Evolutionary conservation across 2,113 vertebrate species (phyloP).

Genomic region (Tautogolabrus adspersus): DNA sequence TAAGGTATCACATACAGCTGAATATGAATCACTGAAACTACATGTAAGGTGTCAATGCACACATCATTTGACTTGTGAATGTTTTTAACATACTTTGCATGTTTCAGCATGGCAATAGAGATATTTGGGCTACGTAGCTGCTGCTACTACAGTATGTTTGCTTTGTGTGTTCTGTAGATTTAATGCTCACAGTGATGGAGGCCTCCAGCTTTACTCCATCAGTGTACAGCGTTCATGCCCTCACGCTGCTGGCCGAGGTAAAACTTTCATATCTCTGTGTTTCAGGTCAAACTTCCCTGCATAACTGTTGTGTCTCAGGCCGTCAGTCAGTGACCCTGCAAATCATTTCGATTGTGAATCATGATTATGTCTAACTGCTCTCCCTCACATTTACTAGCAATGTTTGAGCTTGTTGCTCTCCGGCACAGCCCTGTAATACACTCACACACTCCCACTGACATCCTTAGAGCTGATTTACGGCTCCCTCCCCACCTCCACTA

Average conservation of each 20-base stretch:
- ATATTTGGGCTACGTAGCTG: constrained; percentile 10
- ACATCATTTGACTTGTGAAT: constrained; percentile 1
- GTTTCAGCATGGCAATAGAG: constrained; percentile 25
- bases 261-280: constrained; percentile 48
- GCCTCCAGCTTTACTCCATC: constrained; percentile 96
- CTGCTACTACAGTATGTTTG: constrained; percentile 49
- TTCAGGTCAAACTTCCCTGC: neutral
- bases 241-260: constrained; percentile 98
- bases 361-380: constrained; percentile 26
- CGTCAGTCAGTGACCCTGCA: constrained; percentile 11
- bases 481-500: constrained; percentile 3
- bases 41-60: neutral
- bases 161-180: constrained; percentile 86
- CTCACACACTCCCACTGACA: constrained; percentile 13
- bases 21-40: neutral
- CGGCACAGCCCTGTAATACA: neutral
- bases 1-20: constrained; percentile 21
- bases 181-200: constrained; percentile 96
- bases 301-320: constrained; percentile 16
- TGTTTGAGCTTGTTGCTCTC: constrained; percentile 22
- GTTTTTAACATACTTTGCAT: neutral
- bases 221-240: constrained; percentile 96
- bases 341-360: constrained; percentile 6
- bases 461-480: constrained; percentile 44
- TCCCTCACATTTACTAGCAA: constrained; percentile 14